These are phyloP conservation scores for Oreohelix idahoensis DNA, from an alignment of 1,140 invertebrate species.

Conservation along the genomic window DNA sequence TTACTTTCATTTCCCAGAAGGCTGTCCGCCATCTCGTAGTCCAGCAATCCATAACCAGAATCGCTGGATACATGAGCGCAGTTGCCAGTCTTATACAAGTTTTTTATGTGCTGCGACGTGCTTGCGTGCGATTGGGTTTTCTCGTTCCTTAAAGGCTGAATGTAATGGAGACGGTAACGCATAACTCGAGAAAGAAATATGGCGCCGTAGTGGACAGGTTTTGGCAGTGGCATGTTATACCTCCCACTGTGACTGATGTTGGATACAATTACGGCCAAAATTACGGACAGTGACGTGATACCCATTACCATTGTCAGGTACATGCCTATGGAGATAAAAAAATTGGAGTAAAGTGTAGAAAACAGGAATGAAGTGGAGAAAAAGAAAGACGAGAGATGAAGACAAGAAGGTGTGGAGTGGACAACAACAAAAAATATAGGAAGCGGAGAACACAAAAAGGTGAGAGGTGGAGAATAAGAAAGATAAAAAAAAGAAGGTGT, in stretches of 20 bases:
- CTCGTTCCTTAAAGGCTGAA: conserved; percentile 9
- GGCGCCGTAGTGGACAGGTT: conserved; percentile 45
- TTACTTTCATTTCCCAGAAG: not conserved
- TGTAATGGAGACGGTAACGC: conserved; percentile 53
- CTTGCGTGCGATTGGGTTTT: not conserved
- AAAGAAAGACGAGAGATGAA: too few relatives aligned
- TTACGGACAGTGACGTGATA: conserved; percentile 71
- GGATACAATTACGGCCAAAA: conserved; percentile 70
- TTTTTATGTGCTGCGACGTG: not conserved
- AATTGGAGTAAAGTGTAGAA: too few relatives aligned
- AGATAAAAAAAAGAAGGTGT: too few relatives aligned
- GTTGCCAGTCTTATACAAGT: conserved; percentile 34
- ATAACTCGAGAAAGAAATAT: conserved; percentile 48
- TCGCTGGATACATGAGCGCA: conserved; percentile 52
- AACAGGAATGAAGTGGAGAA: too few relatives aligned
- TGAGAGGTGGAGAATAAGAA: too few relatives aligned
- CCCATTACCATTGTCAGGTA: conserved; percentile 72
- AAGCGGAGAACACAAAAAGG: too few relatives aligned
- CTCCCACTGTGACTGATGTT: conserved; percentile 59
- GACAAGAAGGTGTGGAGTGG: too few relatives aligned
- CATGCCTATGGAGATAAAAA: conserved; percentile 66
- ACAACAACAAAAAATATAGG: too few relatives aligned
- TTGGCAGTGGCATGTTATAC: conserved; percentile 55
- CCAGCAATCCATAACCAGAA: conserved; percentile 60
- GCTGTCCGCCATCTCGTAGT: conserved; percentile 54